Evolutionary conservation across 2,888 invertebrate species (phyloP).

Genomic region (Sarcophaga caerulescens): DNA sequence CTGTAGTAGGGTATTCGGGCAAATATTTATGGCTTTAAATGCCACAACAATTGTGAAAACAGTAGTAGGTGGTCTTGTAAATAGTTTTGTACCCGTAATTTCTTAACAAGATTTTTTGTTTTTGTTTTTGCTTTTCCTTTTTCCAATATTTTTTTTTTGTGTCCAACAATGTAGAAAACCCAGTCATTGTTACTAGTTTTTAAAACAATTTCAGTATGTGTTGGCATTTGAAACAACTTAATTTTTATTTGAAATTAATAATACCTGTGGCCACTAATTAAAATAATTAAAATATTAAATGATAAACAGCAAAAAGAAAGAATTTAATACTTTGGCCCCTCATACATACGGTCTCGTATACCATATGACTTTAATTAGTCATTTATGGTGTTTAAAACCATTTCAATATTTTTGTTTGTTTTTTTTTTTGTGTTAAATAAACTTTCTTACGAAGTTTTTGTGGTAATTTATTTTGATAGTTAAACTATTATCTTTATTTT

Average conservation of each 20-base stretch:
- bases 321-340: background rate
- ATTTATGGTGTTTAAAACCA: slow-evolving; percentile 41
- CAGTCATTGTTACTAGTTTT: too few species aligned
- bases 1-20: too few species aligned
- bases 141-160: too few species aligned
- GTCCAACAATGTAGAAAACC: too few species aligned
- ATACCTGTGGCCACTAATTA: background rate
- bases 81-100: slow-evolving; percentile 18
- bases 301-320: background rate
- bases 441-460: background rate
- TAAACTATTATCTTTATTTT: slow-evolving; percentile 39
- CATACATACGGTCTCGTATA: background rate
- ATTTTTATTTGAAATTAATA: background rate
- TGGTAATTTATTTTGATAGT: slow-evolving; percentile 3
- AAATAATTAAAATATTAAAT: slow-evolving; percentile 3
- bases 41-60: background rate
- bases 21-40: too few species aligned
- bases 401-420: background rate
- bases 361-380: slow-evolving; percentile 62
- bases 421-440: background rate
- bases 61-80: slow-evolving; percentile 61
- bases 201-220: too few species aligned
- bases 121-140: slow-evolving; percentile 14
- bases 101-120: background rate
- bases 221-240: too few species aligned